Evolutionary conservation across 30 jellyfish, hydroid and myxozoan species (phyloP).

Genomic region (Aurelia sp.): DNA sequence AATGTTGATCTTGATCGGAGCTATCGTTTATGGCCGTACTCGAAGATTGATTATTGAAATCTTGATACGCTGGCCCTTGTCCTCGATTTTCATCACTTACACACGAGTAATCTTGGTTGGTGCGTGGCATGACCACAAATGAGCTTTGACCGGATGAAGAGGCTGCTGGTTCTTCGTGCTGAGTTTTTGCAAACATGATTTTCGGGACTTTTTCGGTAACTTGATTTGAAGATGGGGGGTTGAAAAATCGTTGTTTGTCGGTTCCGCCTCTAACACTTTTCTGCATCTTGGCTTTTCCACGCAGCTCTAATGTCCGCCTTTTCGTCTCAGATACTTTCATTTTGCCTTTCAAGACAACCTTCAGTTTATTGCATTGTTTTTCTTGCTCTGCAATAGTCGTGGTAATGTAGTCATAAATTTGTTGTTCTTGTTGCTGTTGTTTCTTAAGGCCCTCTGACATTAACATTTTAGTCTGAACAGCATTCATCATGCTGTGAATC

Average conservation of each 20-base stretch:
- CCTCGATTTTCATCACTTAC: background rate
- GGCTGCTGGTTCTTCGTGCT: background rate
- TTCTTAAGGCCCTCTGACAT: constrained; percentile 26
- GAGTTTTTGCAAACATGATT: background rate
- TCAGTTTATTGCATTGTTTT: constrained; percentile 52
- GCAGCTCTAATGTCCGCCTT: constrained; percentile 44
- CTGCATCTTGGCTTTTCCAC: constrained; percentile 42
- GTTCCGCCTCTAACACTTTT: constrained; percentile 2
- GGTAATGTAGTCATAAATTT: constrained; percentile 32
- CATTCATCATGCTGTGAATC: constrained; percentile 31
- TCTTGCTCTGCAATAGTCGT: constrained; percentile 50
- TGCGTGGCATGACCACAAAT: too few relatives aligned
- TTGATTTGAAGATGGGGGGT: constrained; percentile 1
- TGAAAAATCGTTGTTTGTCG: background rate
- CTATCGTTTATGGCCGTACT: background rate
- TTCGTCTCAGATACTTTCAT: constrained; percentile 47
- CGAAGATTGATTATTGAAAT: background rate
- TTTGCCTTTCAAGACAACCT: constrained; percentile 25
- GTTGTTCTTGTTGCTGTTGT: constrained; percentile 59
- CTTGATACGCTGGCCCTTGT: background rate
- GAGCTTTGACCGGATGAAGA: background rate
- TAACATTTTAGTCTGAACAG: constrained; percentile 35
- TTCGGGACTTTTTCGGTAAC: background rate
- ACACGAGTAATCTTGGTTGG: background rate
- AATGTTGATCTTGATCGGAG: constrained; percentile 9